phyloP scores from a whole-genome alignment of 2,888 invertebrate species.

The Erynnis tages region DNA sequence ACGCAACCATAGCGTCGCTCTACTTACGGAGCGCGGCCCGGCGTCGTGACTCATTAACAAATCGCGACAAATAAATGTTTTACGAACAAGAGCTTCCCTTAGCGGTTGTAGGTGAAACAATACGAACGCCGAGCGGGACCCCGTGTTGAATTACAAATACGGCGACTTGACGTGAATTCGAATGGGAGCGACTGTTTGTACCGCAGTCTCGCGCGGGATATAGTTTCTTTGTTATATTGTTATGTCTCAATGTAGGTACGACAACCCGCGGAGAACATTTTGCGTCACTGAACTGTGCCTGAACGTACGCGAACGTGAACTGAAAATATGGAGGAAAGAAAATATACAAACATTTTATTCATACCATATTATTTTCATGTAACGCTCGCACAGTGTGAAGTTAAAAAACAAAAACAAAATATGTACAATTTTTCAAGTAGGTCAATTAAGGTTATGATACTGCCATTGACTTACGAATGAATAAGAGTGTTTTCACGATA shows the following conservation, averaged over 20 bases:
- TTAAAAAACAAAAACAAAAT: not conserved
- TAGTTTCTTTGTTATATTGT: constrained; percentile 53
- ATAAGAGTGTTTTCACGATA: not conserved
- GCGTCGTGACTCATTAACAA: constrained; percentile 42
- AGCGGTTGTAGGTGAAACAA: constrained; percentile 69
- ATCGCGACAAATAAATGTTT: constrained; percentile 44
- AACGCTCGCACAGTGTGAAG: not conserved
- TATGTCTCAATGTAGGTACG: constrained; percentile 38
- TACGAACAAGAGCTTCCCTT: constrained; percentile 48
- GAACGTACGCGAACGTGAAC: constrained; percentile 30
- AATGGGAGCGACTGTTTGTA: constrained; percentile 59
- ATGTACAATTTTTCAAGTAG: not conserved
- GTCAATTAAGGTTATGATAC: not conserved
- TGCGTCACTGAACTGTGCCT: constrained; percentile 29
- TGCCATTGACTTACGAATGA: not conserved
- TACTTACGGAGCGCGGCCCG: constrained; percentile 33
- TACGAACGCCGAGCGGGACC: constrained; percentile 60
- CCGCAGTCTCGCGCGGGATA: constrained; percentile 42
- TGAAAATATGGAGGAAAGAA: constrained; percentile 24
- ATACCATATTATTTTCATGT: not conserved
- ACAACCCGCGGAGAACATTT: constrained; percentile 34
- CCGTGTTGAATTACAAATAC: constrained; percentile 78
- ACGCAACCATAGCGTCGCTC: not conserved
- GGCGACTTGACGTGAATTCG: constrained; percentile 73
- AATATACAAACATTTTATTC: constrained; percentile 15